Evolutionary conservation across 2,797 vertebrate genomes (phyloP).

Genomic region (Acomys russatus): DNA sequence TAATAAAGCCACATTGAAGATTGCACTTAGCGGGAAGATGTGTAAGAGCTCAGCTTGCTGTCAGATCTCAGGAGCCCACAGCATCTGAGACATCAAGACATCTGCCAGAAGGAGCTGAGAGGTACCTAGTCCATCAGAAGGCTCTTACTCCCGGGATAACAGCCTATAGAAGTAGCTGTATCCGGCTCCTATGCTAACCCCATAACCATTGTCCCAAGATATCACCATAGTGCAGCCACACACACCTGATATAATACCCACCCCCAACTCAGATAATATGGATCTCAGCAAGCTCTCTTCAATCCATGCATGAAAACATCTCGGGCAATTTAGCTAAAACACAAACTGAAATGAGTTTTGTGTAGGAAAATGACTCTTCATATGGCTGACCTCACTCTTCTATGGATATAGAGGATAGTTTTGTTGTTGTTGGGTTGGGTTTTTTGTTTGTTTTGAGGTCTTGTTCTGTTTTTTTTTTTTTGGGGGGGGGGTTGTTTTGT

Average conservation of each 20-base stretch:
- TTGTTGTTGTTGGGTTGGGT: not conserved
- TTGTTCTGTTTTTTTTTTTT: too few relatives aligned
- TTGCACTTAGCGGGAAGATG: conserved; percentile 6
- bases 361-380: not conserved
- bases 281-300: conserved; percentile 60
- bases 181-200: not conserved
- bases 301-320: conserved; percentile 36
- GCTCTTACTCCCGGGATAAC: not conserved
- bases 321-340: conserved; percentile 39
- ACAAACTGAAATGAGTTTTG: conserved; percentile 5
- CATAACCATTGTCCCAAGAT: conserved; percentile 24
- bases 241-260: conserved; percentile 72
- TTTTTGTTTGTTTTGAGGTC: too few relatives aligned
- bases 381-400: not conserved
- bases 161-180: not conserved
- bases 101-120: conserved; percentile 34
- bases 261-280: conserved; percentile 22
- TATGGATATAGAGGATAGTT: conserved; percentile 13
- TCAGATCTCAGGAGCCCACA: not conserved
- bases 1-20: conserved; percentile 35
- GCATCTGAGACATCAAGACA: not conserved
- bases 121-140: not conserved
- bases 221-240: not conserved
- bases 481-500: too few relatives aligned
- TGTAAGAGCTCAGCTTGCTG: conserved; percentile 18